Evolutionary conservation across 2,888 invertebrate species (phyloP), one percentile per base, ranked within the genome.

Genomic region (Cheilosia soror): DNA sequence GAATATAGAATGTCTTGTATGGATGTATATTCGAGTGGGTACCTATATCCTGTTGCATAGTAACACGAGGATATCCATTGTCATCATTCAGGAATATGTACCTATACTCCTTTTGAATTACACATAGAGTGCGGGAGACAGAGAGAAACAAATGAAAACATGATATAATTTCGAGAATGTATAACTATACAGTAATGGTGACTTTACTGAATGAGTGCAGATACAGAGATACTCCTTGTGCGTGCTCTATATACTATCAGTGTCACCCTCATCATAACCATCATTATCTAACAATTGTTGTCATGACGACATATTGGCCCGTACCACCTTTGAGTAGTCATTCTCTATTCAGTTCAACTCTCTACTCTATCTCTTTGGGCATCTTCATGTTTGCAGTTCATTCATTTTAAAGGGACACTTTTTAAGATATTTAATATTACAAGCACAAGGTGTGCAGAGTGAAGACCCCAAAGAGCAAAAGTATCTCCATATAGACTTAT

Each of bases 11-110:
- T 33, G 31, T 29, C 11, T 13, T 25, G 2, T 63, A 27, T 66
- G 7, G 53, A 33, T 33, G 25, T 47, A 4, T 2, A 2, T 27
- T 40, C 20, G 63, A n/a, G n/a, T n/a, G n/a, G n/a, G n/a, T n/a
- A n/a, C 15, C 2, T 1, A 5, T 57, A 29, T 75, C 81, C 76
- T 77, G 82, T 77, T 82, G 82, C 81, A 77, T 47, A 42, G 73
- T 2, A 68, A 75, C 68, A 49, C 60, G 47, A 47, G 33, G 49
- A 51, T 37, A 62, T 20, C 42, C 42, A 27, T 55, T 51, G 65
- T 25, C 49, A 51, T 37, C 37, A 27, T n/a, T 27, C 11, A 51
- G 2, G 27, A 27, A 11, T n/a, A n/a, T 27, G 37, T 37, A 4
- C 4, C 11, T 1, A 3, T 13, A 5, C 15, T n/a, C 25, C 2